Evolutionary conservation across 2,113 vertebrate genomes (phyloP).

Genomic region (Chlorocebus sabaeus): DNA sequence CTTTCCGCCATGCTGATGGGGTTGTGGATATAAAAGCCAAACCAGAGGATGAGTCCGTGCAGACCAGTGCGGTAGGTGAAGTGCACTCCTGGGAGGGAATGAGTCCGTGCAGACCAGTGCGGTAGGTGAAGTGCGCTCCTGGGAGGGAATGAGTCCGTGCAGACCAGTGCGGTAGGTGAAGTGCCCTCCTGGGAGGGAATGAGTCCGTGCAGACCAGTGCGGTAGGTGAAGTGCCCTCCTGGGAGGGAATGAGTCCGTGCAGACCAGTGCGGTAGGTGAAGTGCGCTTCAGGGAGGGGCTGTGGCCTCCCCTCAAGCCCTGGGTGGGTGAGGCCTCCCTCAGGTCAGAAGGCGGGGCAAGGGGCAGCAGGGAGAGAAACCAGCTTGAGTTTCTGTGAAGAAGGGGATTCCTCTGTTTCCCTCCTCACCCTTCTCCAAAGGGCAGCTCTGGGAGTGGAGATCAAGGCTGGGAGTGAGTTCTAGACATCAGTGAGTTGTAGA

Average conservation of each 20-base stretch:
- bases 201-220: conserved; percentile 83
- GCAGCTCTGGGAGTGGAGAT: neutral
- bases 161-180: conserved; percentile 85
- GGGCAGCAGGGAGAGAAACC: neutral
- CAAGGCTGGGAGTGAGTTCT: neutral
- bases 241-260: conserved; percentile 71
- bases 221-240: conserved; percentile 76
- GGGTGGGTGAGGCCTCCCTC: neutral
- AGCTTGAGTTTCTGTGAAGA: neutral
- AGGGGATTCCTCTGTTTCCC: neutral
- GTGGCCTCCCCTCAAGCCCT: neutral
- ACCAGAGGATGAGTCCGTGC: conserved; percentile 79
- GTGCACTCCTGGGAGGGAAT: neutral
- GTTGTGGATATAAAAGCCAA: conserved; percentile 85
- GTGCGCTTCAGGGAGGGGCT: neutral
- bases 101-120: conserved; percentile 83
- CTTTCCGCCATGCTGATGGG: conserved; percentile 85
- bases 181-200: too few species aligned
- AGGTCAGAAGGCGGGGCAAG: neutral
- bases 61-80: conserved; percentile 85
- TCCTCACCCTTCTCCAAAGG: neutral
- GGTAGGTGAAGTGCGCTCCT: conserved; percentile 76
- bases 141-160: conserved; percentile 71
- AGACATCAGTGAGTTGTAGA: neutral
- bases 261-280: conserved; percentile 85